Evolutionary conservation across 2,888 invertebrate species (phyloP).

Genomic region (Melieria crassipennis): DNA sequence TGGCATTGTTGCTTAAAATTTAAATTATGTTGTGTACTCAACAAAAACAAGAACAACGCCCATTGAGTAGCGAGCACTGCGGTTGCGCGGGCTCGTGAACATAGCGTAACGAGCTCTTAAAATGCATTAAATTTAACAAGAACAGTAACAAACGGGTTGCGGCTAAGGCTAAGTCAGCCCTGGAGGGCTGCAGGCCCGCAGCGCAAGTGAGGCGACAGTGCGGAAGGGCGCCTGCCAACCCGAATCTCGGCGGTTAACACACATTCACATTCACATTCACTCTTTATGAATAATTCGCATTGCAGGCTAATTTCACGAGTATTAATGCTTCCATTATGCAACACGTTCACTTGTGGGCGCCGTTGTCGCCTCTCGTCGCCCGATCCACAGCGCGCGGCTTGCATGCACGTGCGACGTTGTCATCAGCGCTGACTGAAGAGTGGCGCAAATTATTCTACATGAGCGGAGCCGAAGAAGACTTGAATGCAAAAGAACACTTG

Average conservation of each 20-base stretch:
- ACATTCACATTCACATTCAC: neutral
- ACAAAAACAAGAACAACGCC: neutral
- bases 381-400: too few species aligned
- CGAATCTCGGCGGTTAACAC: constrained; percentile 12
- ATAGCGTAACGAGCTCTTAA: neutral
- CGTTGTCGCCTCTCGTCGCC: neutral
- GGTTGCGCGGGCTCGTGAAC: neutral
- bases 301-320: constrained; percentile 26
- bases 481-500: too few species aligned
- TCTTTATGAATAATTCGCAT: constrained; percentile 24
- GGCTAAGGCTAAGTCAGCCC: neutral
- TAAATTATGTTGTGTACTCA: constrained; percentile 21
- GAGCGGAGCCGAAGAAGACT: neutral
- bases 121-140: neutral
- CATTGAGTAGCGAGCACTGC: neutral
- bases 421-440: neutral
- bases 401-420: too few species aligned
- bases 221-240: neutral
- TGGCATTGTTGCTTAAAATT: constrained; percentile 2
- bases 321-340: constrained; percentile 24
- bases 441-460: neutral
- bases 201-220: neutral
- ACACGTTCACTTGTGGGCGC: constrained; percentile 20
- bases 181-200: neutral
- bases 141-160: neutral